Conservation (phyloP, 2,113 vertebrate genomes). For the Engystomops pustulosus region DNA sequence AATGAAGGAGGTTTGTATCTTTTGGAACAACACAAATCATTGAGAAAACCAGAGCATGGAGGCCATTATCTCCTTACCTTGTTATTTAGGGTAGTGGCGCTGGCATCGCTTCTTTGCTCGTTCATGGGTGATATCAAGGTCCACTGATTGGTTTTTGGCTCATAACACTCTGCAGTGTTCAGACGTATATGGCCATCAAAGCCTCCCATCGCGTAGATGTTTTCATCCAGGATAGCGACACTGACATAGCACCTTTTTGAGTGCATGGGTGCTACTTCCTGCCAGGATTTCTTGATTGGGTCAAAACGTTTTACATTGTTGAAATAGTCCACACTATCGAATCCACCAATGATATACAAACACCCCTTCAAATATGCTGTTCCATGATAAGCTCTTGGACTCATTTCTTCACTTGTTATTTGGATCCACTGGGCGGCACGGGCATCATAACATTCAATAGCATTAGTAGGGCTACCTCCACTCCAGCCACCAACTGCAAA, state of each 20-base stretch:
- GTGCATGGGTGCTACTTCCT: slow-evolving; percentile 83
- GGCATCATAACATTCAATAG: slow-evolving; percentile 77
- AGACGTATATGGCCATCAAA: slow-evolving; percentile 79
- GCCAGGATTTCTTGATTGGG: slow-evolving; percentile 74
- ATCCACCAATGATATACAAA: slow-evolving; percentile 80
- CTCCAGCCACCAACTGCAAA: slow-evolving; percentile 84
- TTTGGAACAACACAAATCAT: no score
- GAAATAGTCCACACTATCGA: slow-evolving; percentile 76
- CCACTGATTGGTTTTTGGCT: slow-evolving; percentile 83
- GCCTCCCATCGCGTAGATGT: slow-evolving; percentile 82
- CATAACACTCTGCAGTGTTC: slow-evolving; percentile 76
- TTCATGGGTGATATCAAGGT: slow-evolving; percentile 80
- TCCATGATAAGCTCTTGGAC: slow-evolving; percentile 77
- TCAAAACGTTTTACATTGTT: slow-evolving; percentile 79
- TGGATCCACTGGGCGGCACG: slow-evolving; percentile 79
- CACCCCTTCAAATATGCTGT: slow-evolving; percentile 75
- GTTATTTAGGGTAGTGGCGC: slow-evolving; percentile 75
- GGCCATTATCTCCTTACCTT: slow-evolving; percentile 77
- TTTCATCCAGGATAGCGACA: slow-evolving; percentile 71
- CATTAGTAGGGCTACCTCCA: slow-evolving; percentile 71
- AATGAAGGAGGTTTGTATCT: no score
- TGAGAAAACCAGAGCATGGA: no score
- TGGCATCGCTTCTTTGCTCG: slow-evolving; percentile 76
- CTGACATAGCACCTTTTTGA: slow-evolving; percentile 80
- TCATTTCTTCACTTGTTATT: slow-evolving; percentile 70